These are phyloP conservation scores for Hephaestus fuliginosus DNA, from an alignment of 2,797 vertebrate genomes.

Conservation along the genomic window DNA sequence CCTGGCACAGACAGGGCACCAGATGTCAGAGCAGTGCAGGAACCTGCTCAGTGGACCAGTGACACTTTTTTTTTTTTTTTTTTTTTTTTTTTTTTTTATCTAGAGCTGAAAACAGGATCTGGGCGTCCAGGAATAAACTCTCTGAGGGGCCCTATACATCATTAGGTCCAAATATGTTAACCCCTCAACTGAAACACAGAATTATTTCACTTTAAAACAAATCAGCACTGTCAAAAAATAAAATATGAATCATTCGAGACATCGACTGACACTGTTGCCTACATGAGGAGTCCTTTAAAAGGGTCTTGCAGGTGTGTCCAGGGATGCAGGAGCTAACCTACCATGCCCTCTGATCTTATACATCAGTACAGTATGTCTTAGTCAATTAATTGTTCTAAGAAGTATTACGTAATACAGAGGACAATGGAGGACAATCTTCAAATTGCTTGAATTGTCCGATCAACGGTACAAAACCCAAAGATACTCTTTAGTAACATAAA, in stretches of 20 bases:
- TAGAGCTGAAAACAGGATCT: slow-evolving; percentile 78
- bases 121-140: slow-evolving; percentile 78
- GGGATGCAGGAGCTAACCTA: background rate
- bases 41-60: slow-evolving; percentile 84
- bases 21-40: slow-evolving; percentile 86
- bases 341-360: no score
- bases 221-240: slow-evolving; percentile 3
- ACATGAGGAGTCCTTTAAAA: background rate
- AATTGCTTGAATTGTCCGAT: background rate
- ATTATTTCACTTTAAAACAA: slow-evolving; percentile 36
- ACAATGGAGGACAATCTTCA: no score
- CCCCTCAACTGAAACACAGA: slow-evolving; percentile 22
- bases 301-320: background rate
- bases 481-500: background rate
- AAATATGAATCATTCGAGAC: background rate
- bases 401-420: background rate
- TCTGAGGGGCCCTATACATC: slow-evolving; percentile 62
- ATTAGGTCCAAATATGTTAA: slow-evolving; percentile 56
- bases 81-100: slow-evolving; percentile 36
- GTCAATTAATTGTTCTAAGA: background rate
- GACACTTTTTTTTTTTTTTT: slow-evolving; percentile 70
- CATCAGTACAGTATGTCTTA: background rate
- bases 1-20: slow-evolving; percentile 86
- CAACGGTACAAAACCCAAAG: background rate
- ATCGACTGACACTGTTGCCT: background rate